Evolutionary conservation across 2,888 invertebrate species (phyloP).

Genomic region (Dryocosmus kuriphilus): DNA sequence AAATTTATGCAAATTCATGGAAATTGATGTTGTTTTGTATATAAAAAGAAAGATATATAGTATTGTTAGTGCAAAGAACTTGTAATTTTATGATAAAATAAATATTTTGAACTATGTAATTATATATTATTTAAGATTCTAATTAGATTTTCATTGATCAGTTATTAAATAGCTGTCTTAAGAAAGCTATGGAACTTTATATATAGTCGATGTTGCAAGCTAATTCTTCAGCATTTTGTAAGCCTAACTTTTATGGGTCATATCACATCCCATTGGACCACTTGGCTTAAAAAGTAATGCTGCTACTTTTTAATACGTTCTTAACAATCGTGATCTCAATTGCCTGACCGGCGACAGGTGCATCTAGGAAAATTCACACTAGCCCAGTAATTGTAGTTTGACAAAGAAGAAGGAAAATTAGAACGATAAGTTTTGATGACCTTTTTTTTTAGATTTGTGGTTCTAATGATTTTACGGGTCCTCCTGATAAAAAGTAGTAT

Average conservation of each 20-base stretch:
- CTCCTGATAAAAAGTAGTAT: no score
- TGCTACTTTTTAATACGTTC: neutral
- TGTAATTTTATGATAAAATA: neutral
- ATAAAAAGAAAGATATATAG: neutral
- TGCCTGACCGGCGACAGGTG: neutral
- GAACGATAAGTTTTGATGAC: no score
- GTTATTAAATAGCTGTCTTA: neutral
- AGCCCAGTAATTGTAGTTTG: neutral
- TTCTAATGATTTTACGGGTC: no score
- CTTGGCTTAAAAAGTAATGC: neutral
- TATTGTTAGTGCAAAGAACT: neutral
- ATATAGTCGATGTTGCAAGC: neutral
- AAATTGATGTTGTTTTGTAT: neutral
- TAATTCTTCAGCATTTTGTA: neutral
- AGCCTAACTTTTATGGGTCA: neutral
- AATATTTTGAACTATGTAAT: neutral
- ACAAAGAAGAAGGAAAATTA: neutral
- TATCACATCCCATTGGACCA: conserved; percentile 10
- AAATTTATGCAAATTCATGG: neutral
- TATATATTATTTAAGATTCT: neutral
- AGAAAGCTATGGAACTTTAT: neutral
- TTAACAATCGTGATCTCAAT: conserved; percentile 3
- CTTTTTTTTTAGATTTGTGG: no score
- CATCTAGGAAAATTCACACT: neutral
- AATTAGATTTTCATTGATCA: neutral